phyloP scores from a whole-genome alignment of 2,888 invertebrate genomes.

The Agrypnus murinus region DNA sequence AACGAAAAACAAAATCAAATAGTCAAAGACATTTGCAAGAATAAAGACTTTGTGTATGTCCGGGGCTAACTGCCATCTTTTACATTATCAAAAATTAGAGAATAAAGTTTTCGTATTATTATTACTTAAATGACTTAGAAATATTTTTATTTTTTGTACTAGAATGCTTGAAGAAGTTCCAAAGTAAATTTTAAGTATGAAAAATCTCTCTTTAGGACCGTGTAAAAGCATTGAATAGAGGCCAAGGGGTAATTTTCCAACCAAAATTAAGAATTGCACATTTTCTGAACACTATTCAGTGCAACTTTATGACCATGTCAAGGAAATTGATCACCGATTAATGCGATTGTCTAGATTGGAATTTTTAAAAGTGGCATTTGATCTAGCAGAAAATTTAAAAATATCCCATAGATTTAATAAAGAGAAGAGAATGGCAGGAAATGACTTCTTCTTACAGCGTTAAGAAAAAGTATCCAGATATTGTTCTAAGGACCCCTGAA shows the following conservation, averaged over 20 bases:
- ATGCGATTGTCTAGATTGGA: neutral
- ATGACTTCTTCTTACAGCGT: slow-evolving; percentile 42
- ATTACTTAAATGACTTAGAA: too few relatives aligned
- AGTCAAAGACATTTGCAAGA: too few relatives aligned
- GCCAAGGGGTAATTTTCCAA: neutral
- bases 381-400: neutral
- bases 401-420: slow-evolving; percentile 35
- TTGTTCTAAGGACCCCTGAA: slow-evolving; percentile 51
- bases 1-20: too few relatives aligned
- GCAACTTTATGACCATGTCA: neutral
- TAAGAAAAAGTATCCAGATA: slow-evolving; percentile 43
- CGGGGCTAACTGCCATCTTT: too few relatives aligned
- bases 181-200: too few relatives aligned
- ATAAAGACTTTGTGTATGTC: too few relatives aligned
- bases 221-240: neutral
- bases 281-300: neutral
- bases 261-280: neutral
- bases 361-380: slow-evolving; percentile 9
- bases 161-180: too few relatives aligned
- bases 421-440: slow-evolving; percentile 49
- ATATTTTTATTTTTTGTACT: too few relatives aligned
- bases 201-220: slow-evolving; percentile 7
- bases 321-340: neutral
- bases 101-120: too few relatives aligned
- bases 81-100: too few relatives aligned